Percentiles rank a stretch among this genome's conserved stretches.
Evolutionary conservation across 1,140 invertebrate species (phyloP).

Genomic region (Ceratosolen solmsi): DNA sequence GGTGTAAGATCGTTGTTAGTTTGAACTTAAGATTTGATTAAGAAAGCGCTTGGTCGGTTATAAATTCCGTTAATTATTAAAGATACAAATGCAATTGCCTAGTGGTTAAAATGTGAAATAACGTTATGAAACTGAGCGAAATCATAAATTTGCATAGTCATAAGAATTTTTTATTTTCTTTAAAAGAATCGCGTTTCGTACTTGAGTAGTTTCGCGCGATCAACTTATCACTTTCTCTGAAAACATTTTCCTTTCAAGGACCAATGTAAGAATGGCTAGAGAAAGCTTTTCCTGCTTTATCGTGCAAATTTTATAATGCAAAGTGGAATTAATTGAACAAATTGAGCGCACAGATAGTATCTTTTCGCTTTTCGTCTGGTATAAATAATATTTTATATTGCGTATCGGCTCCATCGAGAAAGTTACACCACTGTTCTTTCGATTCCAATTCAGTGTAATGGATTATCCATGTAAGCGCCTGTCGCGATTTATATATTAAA

Average conservation of each 20-base stretch:
- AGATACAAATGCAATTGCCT: too few species aligned
- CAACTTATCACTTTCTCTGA: background rate
- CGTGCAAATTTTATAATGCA: conserved; percentile 37
- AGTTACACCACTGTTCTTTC: conserved; percentile 46
- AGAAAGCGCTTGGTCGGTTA: too few species aligned
- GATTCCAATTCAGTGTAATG: conserved; percentile 12
- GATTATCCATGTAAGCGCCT: too few species aligned
- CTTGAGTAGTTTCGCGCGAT: too few species aligned
- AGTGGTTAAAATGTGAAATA: too few species aligned
- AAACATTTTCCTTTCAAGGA: background rate
- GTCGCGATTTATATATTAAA: conserved; percentile 18
- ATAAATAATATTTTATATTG: conserved; percentile 16
- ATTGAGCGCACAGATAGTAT: conserved; percentile 37
- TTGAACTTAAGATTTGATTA: too few species aligned
- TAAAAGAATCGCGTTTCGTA: background rate
- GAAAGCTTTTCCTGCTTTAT: conserved; percentile 43
- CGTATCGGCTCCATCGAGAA: conserved; percentile 61
- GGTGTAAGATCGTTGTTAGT: too few species aligned
- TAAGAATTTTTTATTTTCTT: too few species aligned
- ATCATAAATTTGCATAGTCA: too few species aligned
- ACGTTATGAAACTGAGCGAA: too few species aligned
- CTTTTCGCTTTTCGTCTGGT: conserved; percentile 33
- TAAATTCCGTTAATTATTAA: too few species aligned
- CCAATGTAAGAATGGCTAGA: conserved; percentile 17
- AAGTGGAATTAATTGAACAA: conserved; percentile 44